phyloP scores from a whole-genome alignment of 2,888 invertebrate species.

The Polyommatus iphigenia region DNA sequence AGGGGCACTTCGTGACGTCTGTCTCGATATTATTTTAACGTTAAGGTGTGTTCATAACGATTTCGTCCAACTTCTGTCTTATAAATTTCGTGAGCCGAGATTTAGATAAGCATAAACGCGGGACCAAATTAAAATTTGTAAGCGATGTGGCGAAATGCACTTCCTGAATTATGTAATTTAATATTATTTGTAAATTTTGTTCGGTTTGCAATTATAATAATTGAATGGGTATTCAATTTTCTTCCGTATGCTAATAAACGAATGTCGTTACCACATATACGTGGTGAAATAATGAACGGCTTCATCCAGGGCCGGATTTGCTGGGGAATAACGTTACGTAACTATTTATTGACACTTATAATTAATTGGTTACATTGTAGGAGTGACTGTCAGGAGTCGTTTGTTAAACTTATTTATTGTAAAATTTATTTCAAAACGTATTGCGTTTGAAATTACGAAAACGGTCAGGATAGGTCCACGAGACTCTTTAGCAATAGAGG shows the following conservation, averaged over 20 bases:
- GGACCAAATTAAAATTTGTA: slow-evolving; percentile 42
- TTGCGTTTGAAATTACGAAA: slow-evolving; percentile 31
- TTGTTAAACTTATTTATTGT: slow-evolving; percentile 34
- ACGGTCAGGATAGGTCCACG: background rate
- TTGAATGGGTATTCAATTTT: slow-evolving; percentile 37
- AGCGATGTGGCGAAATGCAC: slow-evolving; percentile 31
- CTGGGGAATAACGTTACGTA: slow-evolving; percentile 25
- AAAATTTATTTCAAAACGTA: slow-evolving; percentile 31
- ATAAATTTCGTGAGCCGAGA: slow-evolving; percentile 60
- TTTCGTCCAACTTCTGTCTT: slow-evolving; percentile 46
- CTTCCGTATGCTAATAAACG: slow-evolving; percentile 38
- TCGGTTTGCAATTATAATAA: slow-evolving; percentile 34
- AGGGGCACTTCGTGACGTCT: slow-evolving; percentile 51
- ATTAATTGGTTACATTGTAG: background rate
- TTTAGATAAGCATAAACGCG: slow-evolving; percentile 60
- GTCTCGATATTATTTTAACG: slow-evolving; percentile 55
- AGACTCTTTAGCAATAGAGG: background rate
- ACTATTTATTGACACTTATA: slow-evolving; percentile 18
- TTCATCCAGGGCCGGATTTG: slow-evolving; percentile 34
- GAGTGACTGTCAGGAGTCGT: slow-evolving; percentile 4
- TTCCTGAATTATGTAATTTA: slow-evolving; percentile 35
- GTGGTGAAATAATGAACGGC: slow-evolving; percentile 38
- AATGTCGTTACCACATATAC: slow-evolving; percentile 38
- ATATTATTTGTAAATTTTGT: slow-evolving; percentile 35
- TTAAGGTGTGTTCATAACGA: slow-evolving; percentile 52